phyloP scores from a whole-genome alignment of 2,888 invertebrate species.

The Brenthis daphne region DNA sequence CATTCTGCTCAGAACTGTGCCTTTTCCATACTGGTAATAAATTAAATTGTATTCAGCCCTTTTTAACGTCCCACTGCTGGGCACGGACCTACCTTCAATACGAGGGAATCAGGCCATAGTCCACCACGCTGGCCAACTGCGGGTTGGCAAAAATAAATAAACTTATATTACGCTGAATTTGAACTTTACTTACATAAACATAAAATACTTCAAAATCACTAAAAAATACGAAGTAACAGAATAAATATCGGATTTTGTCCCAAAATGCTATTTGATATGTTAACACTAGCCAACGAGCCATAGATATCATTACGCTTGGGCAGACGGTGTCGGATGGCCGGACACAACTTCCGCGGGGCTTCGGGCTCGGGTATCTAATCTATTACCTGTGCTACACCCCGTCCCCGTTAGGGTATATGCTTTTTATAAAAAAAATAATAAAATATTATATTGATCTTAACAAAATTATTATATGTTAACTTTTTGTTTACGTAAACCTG shows the following conservation, averaged over 20 bases:
- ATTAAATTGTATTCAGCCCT: too few relatives aligned
- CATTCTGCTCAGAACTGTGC: too few relatives aligned
- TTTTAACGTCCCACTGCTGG: too few relatives aligned
- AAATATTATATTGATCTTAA: constrained; percentile 3
- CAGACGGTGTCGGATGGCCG: constrained; percentile 63
- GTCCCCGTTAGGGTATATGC: constrained; percentile 24
- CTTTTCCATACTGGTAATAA: not conserved
- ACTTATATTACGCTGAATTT: too few relatives aligned
- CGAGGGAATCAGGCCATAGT: too few relatives aligned
- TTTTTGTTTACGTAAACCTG: too few relatives aligned
- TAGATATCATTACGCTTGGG: constrained; percentile 41
- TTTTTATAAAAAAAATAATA: constrained; percentile 21
- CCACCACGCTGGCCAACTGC: too few relatives aligned
- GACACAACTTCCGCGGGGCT: constrained; percentile 69
- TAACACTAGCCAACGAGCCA: constrained; percentile 9
- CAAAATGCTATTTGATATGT: not conserved
- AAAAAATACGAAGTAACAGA: not conserved
- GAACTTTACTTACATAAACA: too few relatives aligned
- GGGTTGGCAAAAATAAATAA: too few relatives aligned
- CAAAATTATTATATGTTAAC: too few relatives aligned
- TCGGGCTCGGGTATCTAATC: constrained; percentile 68
- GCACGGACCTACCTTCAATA: too few relatives aligned
- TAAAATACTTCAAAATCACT: too few relatives aligned
- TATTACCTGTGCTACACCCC: constrained; percentile 47
- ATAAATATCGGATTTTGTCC: not conserved